phyloP scores from a whole-genome alignment of 1,140 invertebrate genomes.

The Hypothenemus hampei region DNA sequence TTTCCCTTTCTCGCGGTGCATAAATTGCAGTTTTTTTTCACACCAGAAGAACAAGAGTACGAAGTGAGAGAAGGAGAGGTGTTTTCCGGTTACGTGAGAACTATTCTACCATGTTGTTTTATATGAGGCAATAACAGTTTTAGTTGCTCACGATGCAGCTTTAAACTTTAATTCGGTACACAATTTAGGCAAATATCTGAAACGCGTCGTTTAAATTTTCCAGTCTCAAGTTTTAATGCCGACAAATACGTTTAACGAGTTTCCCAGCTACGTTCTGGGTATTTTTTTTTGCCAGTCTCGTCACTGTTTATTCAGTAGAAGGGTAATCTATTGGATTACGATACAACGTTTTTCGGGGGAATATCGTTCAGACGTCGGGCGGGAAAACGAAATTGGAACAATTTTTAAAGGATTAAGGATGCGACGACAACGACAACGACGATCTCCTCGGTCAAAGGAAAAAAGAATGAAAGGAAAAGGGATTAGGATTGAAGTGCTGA shows the following conservation, averaged over 20 bases:
- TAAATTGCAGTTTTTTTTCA: slow-evolving; percentile 4
- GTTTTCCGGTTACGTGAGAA: not conserved
- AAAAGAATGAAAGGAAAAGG: no score
- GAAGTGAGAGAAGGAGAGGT: no score
- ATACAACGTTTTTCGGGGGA: no score
- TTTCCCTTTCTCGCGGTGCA: not conserved
- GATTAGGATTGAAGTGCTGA: slow-evolving; percentile 8
- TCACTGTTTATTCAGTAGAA: no score
- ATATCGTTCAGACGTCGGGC: no score
- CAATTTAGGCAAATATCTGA: slow-evolving; percentile 14
- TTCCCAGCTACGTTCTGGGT: slow-evolving; percentile 9
- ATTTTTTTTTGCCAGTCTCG: no score
- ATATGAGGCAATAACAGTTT: not conserved
- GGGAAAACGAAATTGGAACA: slow-evolving; percentile 1
- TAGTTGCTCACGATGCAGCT: not conserved
- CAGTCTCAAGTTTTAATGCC: slow-evolving; percentile 2
- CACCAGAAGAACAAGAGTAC: no score
- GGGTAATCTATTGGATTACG: no score
- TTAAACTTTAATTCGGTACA: slow-evolving; percentile 12
- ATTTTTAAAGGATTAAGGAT: slow-evolving; percentile 11
- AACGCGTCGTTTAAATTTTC: slow-evolving; percentile 13
- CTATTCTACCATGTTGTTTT: not conserved
- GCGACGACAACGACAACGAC: not conserved
- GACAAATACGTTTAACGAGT: slow-evolving; percentile 18
- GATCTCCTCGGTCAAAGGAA: slow-evolving; percentile 5